These are phyloP conservation scores for Protosalanx chinensis DNA, from an alignment of 2,797 vertebrate genomes.

Conservation along the genomic window DNA sequence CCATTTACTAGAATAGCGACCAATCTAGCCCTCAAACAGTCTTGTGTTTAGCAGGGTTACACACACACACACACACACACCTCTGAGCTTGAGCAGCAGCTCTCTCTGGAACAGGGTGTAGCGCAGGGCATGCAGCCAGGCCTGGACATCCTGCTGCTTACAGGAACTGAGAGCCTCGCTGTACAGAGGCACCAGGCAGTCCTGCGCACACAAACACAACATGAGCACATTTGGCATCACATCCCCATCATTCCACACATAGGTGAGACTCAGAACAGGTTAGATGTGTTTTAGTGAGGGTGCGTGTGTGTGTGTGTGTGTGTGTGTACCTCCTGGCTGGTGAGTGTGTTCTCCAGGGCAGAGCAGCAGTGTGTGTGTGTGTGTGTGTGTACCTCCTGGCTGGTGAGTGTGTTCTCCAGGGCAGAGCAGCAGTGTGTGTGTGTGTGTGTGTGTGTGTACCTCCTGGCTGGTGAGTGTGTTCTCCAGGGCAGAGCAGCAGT, in stretches of 20 bases:
- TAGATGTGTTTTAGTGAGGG: no score
- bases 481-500: slow-evolving; percentile 76
- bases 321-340: no score
- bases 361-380: no score
- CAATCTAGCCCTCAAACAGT: no score
- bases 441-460: slow-evolving; percentile 61
- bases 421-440: slow-evolving; percentile 37
- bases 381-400: no score
- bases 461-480: slow-evolving; percentile 83
- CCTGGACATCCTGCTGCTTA: slow-evolving; percentile 93
- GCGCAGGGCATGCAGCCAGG: slow-evolving; percentile 91
- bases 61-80: slow-evolving; percentile 54
- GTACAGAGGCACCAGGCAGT: slow-evolving; percentile 89
- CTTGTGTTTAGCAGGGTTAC: neutral
- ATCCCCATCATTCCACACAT: no score
- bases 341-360: no score
- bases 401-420: neutral
- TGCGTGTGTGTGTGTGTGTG: no score
- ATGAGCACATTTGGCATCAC: no score
- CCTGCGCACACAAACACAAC: slow-evolving; percentile 64
- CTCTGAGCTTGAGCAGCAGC: slow-evolving; percentile 85
- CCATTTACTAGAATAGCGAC: no score
- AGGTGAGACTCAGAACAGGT: neutral
- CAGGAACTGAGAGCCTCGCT: slow-evolving; percentile 90
- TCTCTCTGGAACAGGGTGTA: slow-evolving; percentile 91